Evolutionary conservation across 2,113 vertebrate species (phyloP).

Genomic region (Cygnus buccinator): DNA sequence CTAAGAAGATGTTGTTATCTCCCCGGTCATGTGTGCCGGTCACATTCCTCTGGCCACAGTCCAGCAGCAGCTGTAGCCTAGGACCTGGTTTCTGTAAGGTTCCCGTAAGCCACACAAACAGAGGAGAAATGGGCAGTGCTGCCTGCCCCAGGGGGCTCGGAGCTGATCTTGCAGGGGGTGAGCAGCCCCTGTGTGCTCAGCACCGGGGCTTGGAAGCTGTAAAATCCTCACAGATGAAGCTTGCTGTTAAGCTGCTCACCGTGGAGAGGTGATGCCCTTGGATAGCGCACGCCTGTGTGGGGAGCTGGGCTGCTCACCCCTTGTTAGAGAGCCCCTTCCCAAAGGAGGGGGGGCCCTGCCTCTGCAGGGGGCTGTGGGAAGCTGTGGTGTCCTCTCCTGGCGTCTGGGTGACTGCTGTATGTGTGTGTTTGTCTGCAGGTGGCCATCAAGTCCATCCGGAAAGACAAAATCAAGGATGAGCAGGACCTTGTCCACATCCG

Average conservation of each 20-base stretch:
- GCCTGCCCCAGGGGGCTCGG: neutral
- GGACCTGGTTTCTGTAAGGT: neutral
- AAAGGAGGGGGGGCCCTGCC: fast-evolving
- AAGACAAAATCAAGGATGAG: constrained; percentile 95
- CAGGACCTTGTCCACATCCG: constrained; percentile 94
- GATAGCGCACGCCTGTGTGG: fast-evolving
- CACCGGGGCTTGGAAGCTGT: neutral
- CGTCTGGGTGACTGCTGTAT: neutral
- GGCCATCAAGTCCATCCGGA: constrained; percentile 96
- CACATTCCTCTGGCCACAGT: neutral
- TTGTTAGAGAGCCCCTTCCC: neutral
- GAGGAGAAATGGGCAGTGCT: too few species aligned
- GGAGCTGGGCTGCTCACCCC: fast-evolving
- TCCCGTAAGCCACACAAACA: too few species aligned
- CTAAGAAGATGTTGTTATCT: neutral
- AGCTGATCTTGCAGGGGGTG: neutral
- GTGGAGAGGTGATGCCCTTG: fast-evolving
- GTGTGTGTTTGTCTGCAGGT: constrained; percentile 74
- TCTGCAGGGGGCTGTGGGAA: neutral
- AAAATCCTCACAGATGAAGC: fast-evolving
- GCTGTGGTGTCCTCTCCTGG: fast-evolving
- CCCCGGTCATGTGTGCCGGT: neutral
- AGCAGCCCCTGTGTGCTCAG: neutral
- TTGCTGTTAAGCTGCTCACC: neutral
- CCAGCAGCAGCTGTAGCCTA: neutral